Base-by-base conservation (phyloP, 2,113 vertebrate species). In the Peromyscus maniculatus region DNA sequence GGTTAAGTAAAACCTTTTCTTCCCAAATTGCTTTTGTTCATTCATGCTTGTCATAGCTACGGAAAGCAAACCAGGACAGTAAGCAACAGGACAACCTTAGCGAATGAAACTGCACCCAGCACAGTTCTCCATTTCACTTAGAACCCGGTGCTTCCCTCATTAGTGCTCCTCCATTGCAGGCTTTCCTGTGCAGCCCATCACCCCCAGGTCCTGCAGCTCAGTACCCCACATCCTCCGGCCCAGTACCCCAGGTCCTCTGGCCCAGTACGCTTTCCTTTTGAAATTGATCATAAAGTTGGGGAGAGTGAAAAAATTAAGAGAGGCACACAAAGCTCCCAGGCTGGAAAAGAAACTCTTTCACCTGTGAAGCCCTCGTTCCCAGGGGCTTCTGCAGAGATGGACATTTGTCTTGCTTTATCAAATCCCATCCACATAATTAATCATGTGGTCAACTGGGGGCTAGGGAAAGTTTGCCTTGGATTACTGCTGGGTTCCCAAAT, bases 321-420 rank as follows among this genome's bases (percentile, higher is more conserved):
- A 59, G 22, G 39, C n/a, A 62, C 28, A 33, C n/a, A 87, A 84
- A 93, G 49, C 71, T 17, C 16, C n/a, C 26, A 59, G 72, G 7
- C 59, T 69, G 13, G 72, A 89, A 67, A 72, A 33, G 11, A 83
- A 55, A 43, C 75, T 7, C 36, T 33, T 77, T 16, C 26, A 7
- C 31, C 22, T 57, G 26, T 24, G 28, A 88, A 86, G 84, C 24
- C 36, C 17, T 77, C 57, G 75, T 95, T 96, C 69, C 84, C 91
- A 64, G 86, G 43, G 33, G 36, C 67, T 91, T 84, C 80, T 49
- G 64, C 9, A 22, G 80, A 89, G 75, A 87, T 90, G 75, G 89
- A 86, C 93, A 96, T 96, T 95, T 92, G 87, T 97, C 93, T 96
- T 96, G 39, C 69, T 96, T 97, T 87, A 92, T 75, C 55, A 79